A percentile compares a stretch with the other conserved stretches of the same genome.
Conservation (phyloP, 1,140 invertebrate species). For the Hylaeus anthracinus region DNA sequence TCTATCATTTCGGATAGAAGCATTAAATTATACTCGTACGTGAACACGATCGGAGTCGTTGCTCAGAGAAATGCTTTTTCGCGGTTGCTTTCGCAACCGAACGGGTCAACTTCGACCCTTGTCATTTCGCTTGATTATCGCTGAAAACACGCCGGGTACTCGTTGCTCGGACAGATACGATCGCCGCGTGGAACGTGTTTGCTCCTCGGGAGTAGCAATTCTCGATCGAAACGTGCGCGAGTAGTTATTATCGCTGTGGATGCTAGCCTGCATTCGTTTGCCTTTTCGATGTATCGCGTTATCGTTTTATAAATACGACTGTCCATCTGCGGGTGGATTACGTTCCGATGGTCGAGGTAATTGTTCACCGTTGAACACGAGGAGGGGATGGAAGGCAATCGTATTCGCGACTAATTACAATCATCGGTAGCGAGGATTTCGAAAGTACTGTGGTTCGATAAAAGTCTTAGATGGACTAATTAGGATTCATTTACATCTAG, state of each 20-base stretch:
- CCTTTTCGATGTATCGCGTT: slow-evolving; percentile 4
- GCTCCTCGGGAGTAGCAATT: background rate
- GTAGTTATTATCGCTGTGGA: slow-evolving; percentile 25
- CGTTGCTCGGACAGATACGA: slow-evolving; percentile 14
- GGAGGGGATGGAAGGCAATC: background rate
- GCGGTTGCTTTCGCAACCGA: slow-evolving; percentile 14
- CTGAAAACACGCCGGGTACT: background rate
- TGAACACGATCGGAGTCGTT: background rate
- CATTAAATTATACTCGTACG: background rate
- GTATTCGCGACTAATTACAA: background rate
- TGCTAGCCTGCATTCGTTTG: slow-evolving; percentile 19
- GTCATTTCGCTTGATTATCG: slow-evolving; percentile 47
- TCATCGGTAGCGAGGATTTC: background rate
- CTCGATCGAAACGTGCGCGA: background rate
- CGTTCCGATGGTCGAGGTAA: background rate
- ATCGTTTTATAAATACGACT: slow-evolving; percentile 4
- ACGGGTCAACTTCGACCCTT: slow-evolving; percentile 1
- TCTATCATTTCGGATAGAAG: background rate
- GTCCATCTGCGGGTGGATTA: background rate
- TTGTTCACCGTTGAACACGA: background rate
- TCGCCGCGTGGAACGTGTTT: slow-evolving; percentile 4
- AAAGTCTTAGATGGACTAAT: background rate
- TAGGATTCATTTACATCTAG: too few relatives aligned
- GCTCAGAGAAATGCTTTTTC: slow-evolving; percentile 22
- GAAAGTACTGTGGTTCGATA: background rate